These are phyloP conservation scores for Trachelus troglodyta DNA, from an alignment of 2,888 invertebrate species.

Conservation along the genomic window DNA sequence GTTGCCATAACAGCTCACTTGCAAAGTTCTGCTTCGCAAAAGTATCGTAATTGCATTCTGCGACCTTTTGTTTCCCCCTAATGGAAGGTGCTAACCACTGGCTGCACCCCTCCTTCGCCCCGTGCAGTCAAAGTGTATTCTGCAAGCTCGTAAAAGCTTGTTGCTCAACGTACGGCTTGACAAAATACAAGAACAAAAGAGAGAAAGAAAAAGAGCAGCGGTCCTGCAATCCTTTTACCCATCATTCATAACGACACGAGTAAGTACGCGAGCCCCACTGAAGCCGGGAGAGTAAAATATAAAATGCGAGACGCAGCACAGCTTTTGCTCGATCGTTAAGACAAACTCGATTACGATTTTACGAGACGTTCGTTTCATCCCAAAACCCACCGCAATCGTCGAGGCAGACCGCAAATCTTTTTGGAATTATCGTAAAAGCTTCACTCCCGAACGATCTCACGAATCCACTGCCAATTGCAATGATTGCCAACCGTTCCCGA, in stretches of 20 bases:
- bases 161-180: neutral
- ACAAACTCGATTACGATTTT: conserved; percentile 3
- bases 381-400: neutral
- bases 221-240: neutral
- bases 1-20: neutral
- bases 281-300: neutral
- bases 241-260: neutral
- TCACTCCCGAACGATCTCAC: neutral
- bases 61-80: neutral
- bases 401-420: neutral
- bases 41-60: neutral
- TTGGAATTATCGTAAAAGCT: neutral
- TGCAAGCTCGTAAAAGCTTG: neutral
- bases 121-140: neutral
- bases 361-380: neutral
- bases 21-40: neutral
- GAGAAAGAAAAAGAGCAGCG: neutral
- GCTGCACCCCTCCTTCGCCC: neutral
- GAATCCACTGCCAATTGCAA: neutral
- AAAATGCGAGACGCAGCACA: neutral
- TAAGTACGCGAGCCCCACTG: neutral
- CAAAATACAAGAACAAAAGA: neutral
- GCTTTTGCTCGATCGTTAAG: conserved; percentile 9
- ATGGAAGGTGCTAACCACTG: neutral
- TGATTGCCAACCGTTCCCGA: neutral